These are phyloP conservation scores for Neomorphus geoffroyi DNA, from an alignment of 2,797 vertebrate species.

Conservation along the genomic window DNA sequence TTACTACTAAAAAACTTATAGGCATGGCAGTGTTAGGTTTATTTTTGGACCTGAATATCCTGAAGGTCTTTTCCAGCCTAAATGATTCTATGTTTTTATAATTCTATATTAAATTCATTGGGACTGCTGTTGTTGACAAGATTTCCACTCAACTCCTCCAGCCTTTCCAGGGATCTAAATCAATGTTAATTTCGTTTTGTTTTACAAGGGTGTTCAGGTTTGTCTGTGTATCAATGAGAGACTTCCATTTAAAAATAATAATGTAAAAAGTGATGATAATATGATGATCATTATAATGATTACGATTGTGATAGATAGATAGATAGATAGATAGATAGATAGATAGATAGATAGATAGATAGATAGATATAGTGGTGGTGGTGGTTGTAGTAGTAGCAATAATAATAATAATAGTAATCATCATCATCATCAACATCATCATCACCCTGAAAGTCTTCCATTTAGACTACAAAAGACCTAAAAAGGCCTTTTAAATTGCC, in stretches of 20 bases:
- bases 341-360: too few species aligned
- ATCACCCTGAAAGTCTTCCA: background rate
- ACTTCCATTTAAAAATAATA: background rate
- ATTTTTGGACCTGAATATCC: too few species aligned
- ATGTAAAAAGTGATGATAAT: background rate
- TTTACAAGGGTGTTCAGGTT: background rate
- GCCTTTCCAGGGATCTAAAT: background rate
- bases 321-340: too few species aligned
- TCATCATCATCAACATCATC: background rate
- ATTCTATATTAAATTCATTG: background rate
- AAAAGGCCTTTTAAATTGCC: rapidly evolving
- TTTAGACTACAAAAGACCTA: background rate
- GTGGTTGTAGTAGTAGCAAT: too few species aligned
- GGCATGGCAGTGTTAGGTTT: too few species aligned
- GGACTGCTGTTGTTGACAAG: background rate
- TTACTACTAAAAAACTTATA: background rate
- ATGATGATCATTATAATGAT: too few species aligned
- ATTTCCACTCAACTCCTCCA: background rate
- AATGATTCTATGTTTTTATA: too few species aligned
- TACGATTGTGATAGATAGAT: background rate
- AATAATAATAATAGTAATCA: too few species aligned
- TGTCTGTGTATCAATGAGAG: background rate
- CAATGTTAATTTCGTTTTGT: background rate
- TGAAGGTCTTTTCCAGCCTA: too few species aligned
- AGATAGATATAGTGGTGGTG: too few species aligned